Percentiles rank a stretch among this genome's conserved stretches.
These are phyloP conservation scores for Scartelaos histophorus DNA, from an alignment of 2,113 vertebrate genomes.

Conservation along the genomic window DNA sequence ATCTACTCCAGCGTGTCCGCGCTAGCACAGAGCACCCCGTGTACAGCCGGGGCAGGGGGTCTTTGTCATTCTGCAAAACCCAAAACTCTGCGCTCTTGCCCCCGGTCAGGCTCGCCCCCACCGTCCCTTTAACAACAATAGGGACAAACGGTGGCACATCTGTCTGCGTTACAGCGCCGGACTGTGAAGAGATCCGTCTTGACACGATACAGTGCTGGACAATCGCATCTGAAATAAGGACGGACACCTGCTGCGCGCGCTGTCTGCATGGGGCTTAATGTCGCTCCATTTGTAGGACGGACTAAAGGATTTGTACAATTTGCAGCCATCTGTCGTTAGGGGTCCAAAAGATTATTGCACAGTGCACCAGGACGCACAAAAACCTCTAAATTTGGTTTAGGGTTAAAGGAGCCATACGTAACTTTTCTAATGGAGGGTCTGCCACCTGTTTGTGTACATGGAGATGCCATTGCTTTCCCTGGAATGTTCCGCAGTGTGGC, in stretches of 20 bases:
- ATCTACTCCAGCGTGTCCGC: conserved; percentile 37
- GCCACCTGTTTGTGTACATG: too few relatives aligned
- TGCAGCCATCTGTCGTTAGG: conserved; percentile 27
- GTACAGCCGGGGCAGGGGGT: conserved; percentile 50
- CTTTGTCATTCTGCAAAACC: conserved; percentile 68
- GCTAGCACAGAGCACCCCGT: conserved; percentile 37
- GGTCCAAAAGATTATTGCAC: conserved; percentile 19
- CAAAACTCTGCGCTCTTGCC: conserved; percentile 59
- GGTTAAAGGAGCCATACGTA: too few relatives aligned
- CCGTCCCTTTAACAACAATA: conserved; percentile 61
- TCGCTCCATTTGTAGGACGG: neutral
- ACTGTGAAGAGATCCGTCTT: conserved; percentile 41
- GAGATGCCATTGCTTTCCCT: too few relatives aligned
- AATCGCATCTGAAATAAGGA: conserved; percentile 18
- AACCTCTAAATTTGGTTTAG: too few relatives aligned
- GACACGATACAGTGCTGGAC: conserved; percentile 45
- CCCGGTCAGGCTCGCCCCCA: conserved; percentile 40
- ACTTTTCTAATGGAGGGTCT: too few relatives aligned
- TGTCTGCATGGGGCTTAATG: conserved; percentile 2
- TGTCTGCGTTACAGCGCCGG: conserved; percentile 55
- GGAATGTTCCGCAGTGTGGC: too few relatives aligned
- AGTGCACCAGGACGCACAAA: conserved; percentile 30
- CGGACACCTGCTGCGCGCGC: conserved; percentile 52
- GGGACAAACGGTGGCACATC: conserved; percentile 74
- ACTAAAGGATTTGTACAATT: neutral